Evolutionary conservation across 2,113 vertebrate genomes (phyloP), one percentile per base, ranked within the genome.

Genomic region (Sylvia atricapilla): DNA sequence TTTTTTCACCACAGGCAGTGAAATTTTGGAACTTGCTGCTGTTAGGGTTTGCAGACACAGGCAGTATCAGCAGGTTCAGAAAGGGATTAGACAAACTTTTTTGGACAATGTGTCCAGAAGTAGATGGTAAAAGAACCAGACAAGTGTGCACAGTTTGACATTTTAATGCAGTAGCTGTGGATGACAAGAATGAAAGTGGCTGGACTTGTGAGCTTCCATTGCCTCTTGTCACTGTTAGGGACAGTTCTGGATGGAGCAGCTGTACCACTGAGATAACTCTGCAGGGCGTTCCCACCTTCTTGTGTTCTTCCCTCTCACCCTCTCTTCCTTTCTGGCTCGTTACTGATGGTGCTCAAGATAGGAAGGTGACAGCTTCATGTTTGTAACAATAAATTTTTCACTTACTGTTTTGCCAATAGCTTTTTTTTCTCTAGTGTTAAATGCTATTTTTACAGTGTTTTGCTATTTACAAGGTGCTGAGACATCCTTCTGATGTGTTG

Each of bases 201-300:
- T 64, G 44, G 59, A 46, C 60, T 77, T 0, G 0, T 23, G 46
- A 63, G 1, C 55, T 63, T 5, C 14, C 7, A 33, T 6, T 87
- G 64, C 28, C 43, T 44, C 1, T 63, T 70, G 44, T 62, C 3
- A 0, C 60, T 90, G n/a, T 37, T 53, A 2, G 50, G 83, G 68
- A 44, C 55, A 19, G 35, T 27, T 21, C 19, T 62, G 55, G 19
- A 62, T 39, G 59, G 68, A 76, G 80, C 84, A 91, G 59, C 44
- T 47, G 80, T 16, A 27, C 22, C 49, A 16, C 52, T 10, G 81
- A 74, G 89, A 64, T 83, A 76, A 67, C 25, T 43, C 75, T 0
- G 0, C 4, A 47, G 84, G 63, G 63, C 0, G 0, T 15, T 70
- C 22, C 70, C 31, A 6, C 39, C 3, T 52, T 87, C 85, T 33